Percentiles rank a stretch among this genome's conserved stretches.
phyloP scores from a whole-genome alignment of 2,113 vertebrate genomes.

The Reinhardtius hippoglossoides region DNA sequence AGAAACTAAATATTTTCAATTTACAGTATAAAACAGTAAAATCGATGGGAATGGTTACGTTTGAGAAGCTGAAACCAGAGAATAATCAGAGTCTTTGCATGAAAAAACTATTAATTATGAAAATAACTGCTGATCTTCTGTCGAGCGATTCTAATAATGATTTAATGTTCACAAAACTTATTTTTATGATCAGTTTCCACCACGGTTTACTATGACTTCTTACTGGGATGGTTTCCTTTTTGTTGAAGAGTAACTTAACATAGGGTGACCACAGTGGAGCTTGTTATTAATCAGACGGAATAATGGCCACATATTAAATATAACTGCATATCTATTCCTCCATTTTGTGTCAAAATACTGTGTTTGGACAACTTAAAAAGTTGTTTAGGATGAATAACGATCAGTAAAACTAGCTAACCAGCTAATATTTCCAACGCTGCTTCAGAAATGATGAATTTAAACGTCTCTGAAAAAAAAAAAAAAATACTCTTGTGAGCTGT shows the following conservation, averaged over 20 bases:
- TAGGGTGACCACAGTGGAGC: neutral
- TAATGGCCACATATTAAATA: too few species aligned
- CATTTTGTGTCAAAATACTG: conserved; percentile 47
- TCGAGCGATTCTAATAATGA: neutral
- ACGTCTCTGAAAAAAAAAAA: neutral
- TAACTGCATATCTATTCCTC: neutral
- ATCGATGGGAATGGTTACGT: too few species aligned
- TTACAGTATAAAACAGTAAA: neutral
- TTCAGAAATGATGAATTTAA: neutral
- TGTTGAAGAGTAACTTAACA: neutral
- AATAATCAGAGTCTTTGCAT: neutral
- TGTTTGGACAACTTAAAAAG: conserved; percentile 19
- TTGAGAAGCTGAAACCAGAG: neutral
- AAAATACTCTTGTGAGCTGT: too few species aligned
- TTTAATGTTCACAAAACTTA: too few species aligned
- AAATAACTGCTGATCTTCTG: neutral
- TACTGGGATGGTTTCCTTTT: neutral
- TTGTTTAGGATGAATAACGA: conserved; percentile 1
- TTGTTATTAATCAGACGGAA: neutral
- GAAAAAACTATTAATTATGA: neutral
- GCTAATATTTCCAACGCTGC: neutral
- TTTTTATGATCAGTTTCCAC: too few species aligned
- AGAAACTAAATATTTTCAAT: neutral
- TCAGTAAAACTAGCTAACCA: neutral
- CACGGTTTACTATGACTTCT: too few species aligned